Evolutionary conservation across 2,888 invertebrate species (phyloP).

Genomic region (Polymixis lichenea): DNA sequence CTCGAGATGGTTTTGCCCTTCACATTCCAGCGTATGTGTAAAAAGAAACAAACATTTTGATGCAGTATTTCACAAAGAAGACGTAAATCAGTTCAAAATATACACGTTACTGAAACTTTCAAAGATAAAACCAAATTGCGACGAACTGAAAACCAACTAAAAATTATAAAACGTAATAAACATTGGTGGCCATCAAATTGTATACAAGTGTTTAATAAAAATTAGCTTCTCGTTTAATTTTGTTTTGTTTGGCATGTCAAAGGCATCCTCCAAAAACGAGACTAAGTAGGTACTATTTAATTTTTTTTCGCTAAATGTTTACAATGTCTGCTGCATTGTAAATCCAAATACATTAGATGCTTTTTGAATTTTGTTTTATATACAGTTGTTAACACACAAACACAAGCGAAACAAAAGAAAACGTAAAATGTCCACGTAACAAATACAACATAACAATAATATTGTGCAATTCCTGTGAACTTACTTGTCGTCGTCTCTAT

Average conservation of each 20-base stretch:
- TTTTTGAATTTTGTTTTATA: not conserved
- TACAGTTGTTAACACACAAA: not conserved
- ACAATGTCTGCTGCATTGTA: not conserved
- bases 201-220: not conserved
- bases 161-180: not conserved
- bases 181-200: not conserved
- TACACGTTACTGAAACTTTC: slow-evolving; percentile 28
- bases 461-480: slow-evolving; percentile 69
- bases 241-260: slow-evolving; percentile 15
- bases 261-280: slow-evolving; percentile 1
- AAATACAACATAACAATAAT: slow-evolving; percentile 44
- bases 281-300: not conserved
- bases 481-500: slow-evolving; percentile 95
- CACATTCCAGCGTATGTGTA: slow-evolving; percentile 54
- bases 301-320: not conserved
- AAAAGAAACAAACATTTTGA: slow-evolving; percentile 47
- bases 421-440: slow-evolving; percentile 20
- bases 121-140: slow-evolving; percentile 19
- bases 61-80: slow-evolving; percentile 38
- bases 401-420: slow-evolving; percentile 22
- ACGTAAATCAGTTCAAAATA: slow-evolving; percentile 37
- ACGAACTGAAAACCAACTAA: not conserved
- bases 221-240: not conserved
- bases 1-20: slow-evolving; percentile 50
- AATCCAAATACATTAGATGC: not conserved